A percentile compares a stretch with the other conserved stretches of the same genome.
phyloP scores from a whole-genome alignment of 2,888 invertebrate species.

The Ametastegia equiseti region DNA sequence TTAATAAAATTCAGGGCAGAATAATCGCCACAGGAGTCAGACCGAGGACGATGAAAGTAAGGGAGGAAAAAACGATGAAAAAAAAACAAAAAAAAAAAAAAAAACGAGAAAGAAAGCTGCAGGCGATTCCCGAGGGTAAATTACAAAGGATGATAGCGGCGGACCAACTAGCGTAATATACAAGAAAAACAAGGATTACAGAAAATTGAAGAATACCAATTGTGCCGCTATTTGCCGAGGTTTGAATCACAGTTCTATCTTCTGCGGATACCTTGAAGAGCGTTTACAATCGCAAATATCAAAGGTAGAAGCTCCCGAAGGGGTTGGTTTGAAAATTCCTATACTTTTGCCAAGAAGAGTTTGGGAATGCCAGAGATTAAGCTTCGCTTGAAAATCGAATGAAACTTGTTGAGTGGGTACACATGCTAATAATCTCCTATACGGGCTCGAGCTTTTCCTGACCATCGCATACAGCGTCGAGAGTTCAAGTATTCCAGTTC shows the following conservation, averaged over 20 bases:
- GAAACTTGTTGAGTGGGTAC: background rate
- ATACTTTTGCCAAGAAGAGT: background rate
- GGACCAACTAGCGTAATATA: constrained; percentile 6
- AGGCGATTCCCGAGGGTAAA: background rate
- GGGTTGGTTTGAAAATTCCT: background rate
- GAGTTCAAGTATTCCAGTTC: background rate
- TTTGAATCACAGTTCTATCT: constrained; percentile 13
- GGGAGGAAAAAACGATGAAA: background rate
- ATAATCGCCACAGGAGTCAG: background rate
- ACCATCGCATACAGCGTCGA: background rate
- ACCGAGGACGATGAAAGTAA: background rate
- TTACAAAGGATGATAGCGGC: constrained; percentile 2
- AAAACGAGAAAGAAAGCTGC: background rate
- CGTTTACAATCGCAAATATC: background rate
- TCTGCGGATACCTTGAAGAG: constrained; percentile 9
- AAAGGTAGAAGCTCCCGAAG: background rate
- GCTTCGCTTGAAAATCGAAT: background rate
- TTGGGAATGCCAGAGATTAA: background rate
- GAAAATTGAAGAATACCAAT: background rate
- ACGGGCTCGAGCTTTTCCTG: background rate
- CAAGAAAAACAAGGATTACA: constrained; percentile 20
- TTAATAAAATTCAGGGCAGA: constrained; percentile 3
- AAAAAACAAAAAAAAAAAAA: background rate
- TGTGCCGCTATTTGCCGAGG: background rate
- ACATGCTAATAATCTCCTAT: background rate